Evolutionary conservation across 1,140 invertebrate species (phyloP).

Genomic region (Ditylenchus dipsaci): DNA sequence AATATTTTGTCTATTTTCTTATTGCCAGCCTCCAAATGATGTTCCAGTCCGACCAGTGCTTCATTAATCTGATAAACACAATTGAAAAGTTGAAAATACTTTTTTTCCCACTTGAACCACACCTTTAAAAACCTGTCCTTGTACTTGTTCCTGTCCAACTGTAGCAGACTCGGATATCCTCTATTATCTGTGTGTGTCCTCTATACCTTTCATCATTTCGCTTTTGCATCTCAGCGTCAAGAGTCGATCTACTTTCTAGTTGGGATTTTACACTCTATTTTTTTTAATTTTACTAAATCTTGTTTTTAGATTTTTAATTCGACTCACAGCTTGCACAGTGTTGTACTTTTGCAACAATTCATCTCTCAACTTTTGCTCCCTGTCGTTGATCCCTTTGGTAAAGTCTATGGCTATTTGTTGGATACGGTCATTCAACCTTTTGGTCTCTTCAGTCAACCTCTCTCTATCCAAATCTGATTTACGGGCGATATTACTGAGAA

Average conservation of each 20-base stretch:
- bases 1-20: slow-evolving; percentile 53
- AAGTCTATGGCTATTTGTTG: slow-evolving; percentile 45
- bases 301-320: slow-evolving; percentile 1
- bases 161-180: slow-evolving; percentile 31
- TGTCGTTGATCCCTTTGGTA: slow-evolving; percentile 37
- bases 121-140: slow-evolving; percentile 51
- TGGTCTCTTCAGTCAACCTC: slow-evolving; percentile 45
- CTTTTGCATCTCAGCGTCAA: slow-evolving; percentile 29
- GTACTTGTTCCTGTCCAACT: slow-evolving; percentile 47
- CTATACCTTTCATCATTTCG: slow-evolving; percentile 27
- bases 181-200: slow-evolving; percentile 14
- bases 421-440: slow-evolving; percentile 48
- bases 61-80: slow-evolving; percentile 48
- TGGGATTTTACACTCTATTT: slow-evolving; percentile 44
- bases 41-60: slow-evolving; percentile 47
- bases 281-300: neutral
- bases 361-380: slow-evolving; percentile 45
- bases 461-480: slow-evolving; percentile 45
- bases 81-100: too few species aligned
- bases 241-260: slow-evolving; percentile 31
- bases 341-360: slow-evolving; percentile 42
- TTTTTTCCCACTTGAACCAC: neutral
- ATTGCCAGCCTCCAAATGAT: slow-evolving; percentile 51
- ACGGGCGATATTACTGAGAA: slow-evolving; percentile 40
- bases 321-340: slow-evolving; percentile 39